phyloP scores from a whole-genome alignment of 2,797 vertebrate species.

The Cercopithecus diana region DNA sequence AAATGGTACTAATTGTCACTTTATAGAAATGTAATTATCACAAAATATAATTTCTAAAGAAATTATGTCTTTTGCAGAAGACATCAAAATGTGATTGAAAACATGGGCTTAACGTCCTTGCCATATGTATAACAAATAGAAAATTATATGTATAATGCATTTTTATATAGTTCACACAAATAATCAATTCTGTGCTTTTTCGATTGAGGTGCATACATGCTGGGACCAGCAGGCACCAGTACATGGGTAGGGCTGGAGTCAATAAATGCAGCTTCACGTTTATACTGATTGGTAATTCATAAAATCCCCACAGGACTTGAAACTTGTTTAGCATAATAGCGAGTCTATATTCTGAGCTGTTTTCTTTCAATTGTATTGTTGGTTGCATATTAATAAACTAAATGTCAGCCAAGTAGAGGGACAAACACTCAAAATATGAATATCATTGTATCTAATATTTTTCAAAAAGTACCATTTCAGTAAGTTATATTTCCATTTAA shows the following conservation, averaged over 20 bases:
- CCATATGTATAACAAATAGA: conserved; percentile 73
- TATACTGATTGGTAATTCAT: conserved; percentile 92
- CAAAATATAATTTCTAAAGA: conserved; percentile 45
- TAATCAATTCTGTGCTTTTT: conserved; percentile 85
- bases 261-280: conserved; percentile 96
- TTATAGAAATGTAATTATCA: conserved; percentile 37
- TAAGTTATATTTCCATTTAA: conserved; percentile 88
- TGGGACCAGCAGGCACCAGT: conserved; percentile 86
- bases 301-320: conserved; percentile 90
- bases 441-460: conserved; percentile 89
- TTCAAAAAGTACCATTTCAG: conserved; percentile 87
- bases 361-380: conserved; percentile 91
- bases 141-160: conserved; percentile 83
- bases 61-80: conserved; percentile 52
- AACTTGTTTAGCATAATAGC: conserved; percentile 94
- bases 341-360: conserved; percentile 92
- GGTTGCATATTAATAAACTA: conserved; percentile 94
- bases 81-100: conserved; percentile 46
- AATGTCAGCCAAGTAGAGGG: conserved; percentile 89
- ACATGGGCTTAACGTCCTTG: conserved; percentile 62
- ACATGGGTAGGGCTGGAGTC: conserved; percentile 82
- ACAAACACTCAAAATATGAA: conserved; percentile 88
- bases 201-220: conserved; percentile 83
- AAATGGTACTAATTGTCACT: conserved; percentile 32
- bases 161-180: conserved; percentile 85